These are phyloP conservation scores for Tupiocoris notatus DNA, from an alignment of 2,888 invertebrate genomes.

Conservation along the genomic window DNA sequence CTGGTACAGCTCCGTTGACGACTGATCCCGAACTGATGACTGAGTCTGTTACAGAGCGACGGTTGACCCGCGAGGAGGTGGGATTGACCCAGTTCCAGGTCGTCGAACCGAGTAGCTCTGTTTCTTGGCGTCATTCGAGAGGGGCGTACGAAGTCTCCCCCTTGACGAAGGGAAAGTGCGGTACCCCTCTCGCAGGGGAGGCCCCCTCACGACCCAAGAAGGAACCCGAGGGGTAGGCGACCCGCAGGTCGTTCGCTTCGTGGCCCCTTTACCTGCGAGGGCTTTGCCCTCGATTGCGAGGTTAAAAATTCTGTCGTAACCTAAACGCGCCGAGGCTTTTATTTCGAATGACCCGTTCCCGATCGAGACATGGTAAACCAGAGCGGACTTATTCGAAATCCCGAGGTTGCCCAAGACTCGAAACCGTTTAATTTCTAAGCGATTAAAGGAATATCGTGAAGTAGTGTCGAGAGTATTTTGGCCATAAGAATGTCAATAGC, in stretches of 20 bases:
- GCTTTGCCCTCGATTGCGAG: neutral
- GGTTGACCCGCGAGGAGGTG: conserved; percentile 14
- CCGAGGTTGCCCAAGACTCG: conserved; percentile 12
- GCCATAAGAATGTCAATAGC: too few relatives aligned
- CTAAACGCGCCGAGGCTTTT: neutral
- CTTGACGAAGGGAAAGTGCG: conserved; percentile 25
- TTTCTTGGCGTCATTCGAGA: neutral
- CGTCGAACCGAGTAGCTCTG: neutral
- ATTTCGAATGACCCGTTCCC: neutral
- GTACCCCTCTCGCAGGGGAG: conserved; percentile 7
- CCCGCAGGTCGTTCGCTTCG: conserved; percentile 4
- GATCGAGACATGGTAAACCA: neutral
- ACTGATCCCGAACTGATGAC: neutral
- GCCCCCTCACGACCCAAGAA: conserved; percentile 29
- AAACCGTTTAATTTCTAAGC: too few relatives aligned
- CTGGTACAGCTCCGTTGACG: neutral
- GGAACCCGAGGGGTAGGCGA: conserved; percentile 11
- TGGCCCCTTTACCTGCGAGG: neutral
- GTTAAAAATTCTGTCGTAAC: neutral
- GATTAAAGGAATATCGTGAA: too few relatives aligned
- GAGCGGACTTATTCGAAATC: neutral
- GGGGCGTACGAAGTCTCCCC: neutral
- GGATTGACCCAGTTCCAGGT: conserved; percentile 28
- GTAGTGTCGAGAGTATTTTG: too few relatives aligned
- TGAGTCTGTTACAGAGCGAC: neutral